Conservation (phyloP, 2,113 vertebrate genomes). For the Solenodon paradoxus region DNA sequence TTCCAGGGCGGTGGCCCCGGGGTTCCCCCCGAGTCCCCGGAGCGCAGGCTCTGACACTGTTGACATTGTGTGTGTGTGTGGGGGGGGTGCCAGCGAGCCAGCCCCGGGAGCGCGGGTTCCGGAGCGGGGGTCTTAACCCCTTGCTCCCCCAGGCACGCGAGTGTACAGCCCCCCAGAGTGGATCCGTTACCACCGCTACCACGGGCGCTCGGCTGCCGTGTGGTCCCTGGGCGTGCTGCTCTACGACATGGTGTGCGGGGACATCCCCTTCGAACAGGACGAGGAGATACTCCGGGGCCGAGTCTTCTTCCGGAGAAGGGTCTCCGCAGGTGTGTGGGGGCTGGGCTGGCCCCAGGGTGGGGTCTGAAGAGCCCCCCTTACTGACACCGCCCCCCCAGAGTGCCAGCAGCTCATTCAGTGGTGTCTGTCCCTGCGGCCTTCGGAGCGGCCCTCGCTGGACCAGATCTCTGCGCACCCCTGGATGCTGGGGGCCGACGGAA, state of each 20-base stretch:
- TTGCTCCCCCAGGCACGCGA: conserved; percentile 86
- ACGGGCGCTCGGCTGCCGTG: conserved; percentile 95
- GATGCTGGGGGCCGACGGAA: conserved; percentile 90
- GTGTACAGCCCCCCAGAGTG: conserved; percentile 98
- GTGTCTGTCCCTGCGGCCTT: conserved; percentile 96
- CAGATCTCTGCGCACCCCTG: conserved; percentile 97
- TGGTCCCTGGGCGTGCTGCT: conserved; percentile 98
- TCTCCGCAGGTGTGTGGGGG: conserved; percentile 89
- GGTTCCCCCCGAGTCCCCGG: too few relatives aligned
- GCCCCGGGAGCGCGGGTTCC: accelerated
- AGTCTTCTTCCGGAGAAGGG: conserved; percentile 93
- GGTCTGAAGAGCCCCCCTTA: accelerated
- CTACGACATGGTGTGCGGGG: conserved; percentile 98
- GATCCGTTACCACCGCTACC: conserved; percentile 97
- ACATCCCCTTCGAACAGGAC: conserved; percentile 98
- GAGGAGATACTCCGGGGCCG: conserved; percentile 94
- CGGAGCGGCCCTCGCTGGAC: conserved; percentile 95
- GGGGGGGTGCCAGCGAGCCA: too few relatives aligned
- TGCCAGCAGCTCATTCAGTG: conserved; percentile 98
- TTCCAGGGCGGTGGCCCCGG: conserved; percentile 6
- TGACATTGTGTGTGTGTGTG: not conserved
- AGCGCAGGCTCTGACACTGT: too few relatives aligned
- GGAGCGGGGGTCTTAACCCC: accelerated
- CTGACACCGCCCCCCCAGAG: conserved; percentile 79
- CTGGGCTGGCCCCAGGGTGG: accelerated